phyloP scores from a whole-genome alignment of 2,113 vertebrate species.

The Camelus bactrianus region DNA sequence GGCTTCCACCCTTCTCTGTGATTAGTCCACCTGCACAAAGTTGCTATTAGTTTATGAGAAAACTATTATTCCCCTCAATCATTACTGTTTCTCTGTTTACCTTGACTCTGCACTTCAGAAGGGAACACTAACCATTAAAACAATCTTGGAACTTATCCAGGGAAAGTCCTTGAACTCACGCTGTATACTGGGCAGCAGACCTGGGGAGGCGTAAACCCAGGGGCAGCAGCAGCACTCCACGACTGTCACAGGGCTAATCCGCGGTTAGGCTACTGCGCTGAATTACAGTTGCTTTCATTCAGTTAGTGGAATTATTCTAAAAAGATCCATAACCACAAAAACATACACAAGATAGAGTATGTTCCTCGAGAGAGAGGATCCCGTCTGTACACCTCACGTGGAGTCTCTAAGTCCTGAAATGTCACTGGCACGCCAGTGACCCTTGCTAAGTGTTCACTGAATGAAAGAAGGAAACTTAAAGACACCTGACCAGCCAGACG shows the following conservation, averaged over 20 bases:
- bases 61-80: conserved; percentile 67
- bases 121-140: conserved; percentile 37
- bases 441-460: neutral
- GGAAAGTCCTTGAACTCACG: conserved; percentile 57
- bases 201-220: neutral
- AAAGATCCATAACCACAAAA: neutral
- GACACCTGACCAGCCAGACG: neutral
- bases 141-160: conserved; percentile 25
- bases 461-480: neutral
- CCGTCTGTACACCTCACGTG: neutral
- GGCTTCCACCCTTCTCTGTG: conserved; percentile 47
- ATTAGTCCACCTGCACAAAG: conserved; percentile 67
- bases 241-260: neutral
- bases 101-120: conserved; percentile 67
- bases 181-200: neutral
- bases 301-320: conserved; percentile 42
- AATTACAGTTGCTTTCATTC: conserved; percentile 59
- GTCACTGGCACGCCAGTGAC: neutral
- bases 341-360: neutral
- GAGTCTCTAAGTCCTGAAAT: neutral
- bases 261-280: conserved; percentile 49
- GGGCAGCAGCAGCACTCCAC: conserved; percentile 50
- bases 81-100: neutral
- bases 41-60: conserved; percentile 74
- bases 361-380: neutral